Conservation (phyloP, 2,888 invertebrate species). For the Chrysolina haemoptera region DNA sequence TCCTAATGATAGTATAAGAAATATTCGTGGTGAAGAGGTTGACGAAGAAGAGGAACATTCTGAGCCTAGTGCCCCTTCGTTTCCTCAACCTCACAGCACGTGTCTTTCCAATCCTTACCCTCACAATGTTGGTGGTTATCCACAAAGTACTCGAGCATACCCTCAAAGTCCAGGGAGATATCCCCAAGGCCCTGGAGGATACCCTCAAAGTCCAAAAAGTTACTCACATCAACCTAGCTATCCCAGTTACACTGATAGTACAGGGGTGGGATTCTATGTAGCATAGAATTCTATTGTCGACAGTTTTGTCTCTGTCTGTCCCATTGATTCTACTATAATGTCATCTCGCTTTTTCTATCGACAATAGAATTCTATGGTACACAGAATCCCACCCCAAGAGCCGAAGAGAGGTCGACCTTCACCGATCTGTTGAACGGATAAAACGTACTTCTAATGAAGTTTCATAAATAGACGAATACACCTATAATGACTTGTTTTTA, state of each 20-base stretch:
- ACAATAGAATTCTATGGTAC: too few species aligned
- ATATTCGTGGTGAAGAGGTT: conserved; percentile 53
- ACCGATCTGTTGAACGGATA: too few species aligned
- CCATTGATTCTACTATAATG: too few species aligned
- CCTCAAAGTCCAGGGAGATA: conserved; percentile 31
- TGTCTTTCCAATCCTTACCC: conserved; percentile 40
- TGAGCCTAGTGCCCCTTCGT: conserved; percentile 54
- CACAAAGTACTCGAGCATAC: conserved; percentile 38
- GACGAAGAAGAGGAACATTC: conserved; percentile 57
- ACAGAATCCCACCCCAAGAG: too few species aligned
- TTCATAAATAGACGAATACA: too few species aligned
- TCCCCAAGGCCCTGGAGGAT: conserved; percentile 47
- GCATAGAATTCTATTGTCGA: too few species aligned
- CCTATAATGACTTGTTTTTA: too few species aligned
- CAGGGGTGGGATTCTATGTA: too few species aligned
- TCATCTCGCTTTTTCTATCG: too few species aligned
- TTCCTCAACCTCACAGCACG: conserved; percentile 56
- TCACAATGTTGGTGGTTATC: conserved; percentile 39
- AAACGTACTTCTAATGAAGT: too few species aligned
- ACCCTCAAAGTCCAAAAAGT: conserved; percentile 42
- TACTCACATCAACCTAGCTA: conserved; percentile 50
- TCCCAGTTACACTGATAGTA: conserved; percentile 43
- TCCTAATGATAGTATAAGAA: conserved; percentile 55
- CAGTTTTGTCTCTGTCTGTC: too few species aligned
- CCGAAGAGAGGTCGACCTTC: too few species aligned